phyloP scores from a whole-genome alignment of 2,888 invertebrate species.

The Helicoverpa assulta region DNA sequence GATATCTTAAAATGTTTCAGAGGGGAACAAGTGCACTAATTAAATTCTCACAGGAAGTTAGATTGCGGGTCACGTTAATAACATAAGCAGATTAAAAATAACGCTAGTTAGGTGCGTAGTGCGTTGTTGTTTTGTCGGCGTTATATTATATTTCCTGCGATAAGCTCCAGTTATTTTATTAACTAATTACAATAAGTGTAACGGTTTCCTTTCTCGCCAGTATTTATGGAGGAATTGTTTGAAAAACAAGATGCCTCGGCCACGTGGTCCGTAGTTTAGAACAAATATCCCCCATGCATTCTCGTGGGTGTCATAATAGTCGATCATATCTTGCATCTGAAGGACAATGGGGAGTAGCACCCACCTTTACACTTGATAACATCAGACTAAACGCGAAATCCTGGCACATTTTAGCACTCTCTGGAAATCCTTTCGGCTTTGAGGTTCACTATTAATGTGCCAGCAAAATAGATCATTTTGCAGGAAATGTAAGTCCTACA shows the following conservation, averaged over 20 bases:
- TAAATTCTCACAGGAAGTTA: conserved; percentile 65
- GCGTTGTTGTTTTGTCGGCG: conserved; percentile 60
- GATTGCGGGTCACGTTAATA: conserved; percentile 62
- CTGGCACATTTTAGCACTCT: conserved; percentile 11
- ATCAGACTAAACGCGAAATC: conserved; percentile 35
- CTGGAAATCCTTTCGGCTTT: not conserved
- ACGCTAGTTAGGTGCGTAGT: conserved; percentile 55
- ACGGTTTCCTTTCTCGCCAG: conserved; percentile 54
- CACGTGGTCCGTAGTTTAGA: conserved; percentile 21
- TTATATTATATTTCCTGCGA: conserved; percentile 66
- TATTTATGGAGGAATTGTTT: conserved; percentile 25
- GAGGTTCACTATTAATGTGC: not conserved
- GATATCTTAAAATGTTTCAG: not conserved
- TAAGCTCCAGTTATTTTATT: conserved; percentile 60
- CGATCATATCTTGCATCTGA: conserved; percentile 30
- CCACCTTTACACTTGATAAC: conserved; percentile 45
- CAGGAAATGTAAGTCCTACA: not conserved
- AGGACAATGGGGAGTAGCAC: conserved; percentile 54
- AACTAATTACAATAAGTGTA: conserved; percentile 54
- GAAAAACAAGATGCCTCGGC: conserved; percentile 25
- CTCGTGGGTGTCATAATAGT: conserved; percentile 40
- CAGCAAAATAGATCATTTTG: no score
- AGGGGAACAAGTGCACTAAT: conserved; percentile 50
- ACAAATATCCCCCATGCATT: conserved; percentile 40
- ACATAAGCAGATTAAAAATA: conserved; percentile 60